Conservation (phyloP, 2,797 vertebrate genomes). For the Aplochiton taeniatus region DNA sequence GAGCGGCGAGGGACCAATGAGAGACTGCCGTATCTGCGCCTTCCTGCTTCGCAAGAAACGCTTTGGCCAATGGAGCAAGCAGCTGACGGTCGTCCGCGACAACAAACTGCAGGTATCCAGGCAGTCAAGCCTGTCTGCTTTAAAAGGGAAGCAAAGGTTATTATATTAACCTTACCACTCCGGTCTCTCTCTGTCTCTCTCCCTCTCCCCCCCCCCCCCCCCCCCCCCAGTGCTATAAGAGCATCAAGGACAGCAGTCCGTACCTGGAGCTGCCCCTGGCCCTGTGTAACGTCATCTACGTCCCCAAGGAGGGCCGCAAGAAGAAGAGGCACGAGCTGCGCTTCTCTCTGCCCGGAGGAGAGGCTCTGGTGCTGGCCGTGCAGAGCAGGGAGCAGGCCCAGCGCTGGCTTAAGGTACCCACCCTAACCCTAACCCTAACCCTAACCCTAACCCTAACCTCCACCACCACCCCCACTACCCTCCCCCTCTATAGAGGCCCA, state of each 20-base stretch:
- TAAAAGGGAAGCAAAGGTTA: too few relatives aligned
- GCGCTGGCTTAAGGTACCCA: conserved; percentile 92
- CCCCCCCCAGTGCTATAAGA: conserved; percentile 90
- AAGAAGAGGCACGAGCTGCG: conserved; percentile 96
- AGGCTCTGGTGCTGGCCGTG: conserved; percentile 90
- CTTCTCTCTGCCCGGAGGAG: conserved; percentile 87
- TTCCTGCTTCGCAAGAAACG: conserved; percentile 96
- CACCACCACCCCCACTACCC: too few relatives aligned
- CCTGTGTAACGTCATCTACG: conserved; percentile 86
- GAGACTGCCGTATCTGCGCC: conserved; percentile 91
- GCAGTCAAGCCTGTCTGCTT: too few relatives aligned
- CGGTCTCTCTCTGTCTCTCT: conserved; percentile 7
- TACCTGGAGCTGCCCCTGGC: conserved; percentile 86
- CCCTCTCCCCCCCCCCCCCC: background rate
- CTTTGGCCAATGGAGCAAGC: conserved; percentile 97
- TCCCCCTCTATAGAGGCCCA: too few relatives aligned
- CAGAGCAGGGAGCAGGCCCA: conserved; percentile 97
- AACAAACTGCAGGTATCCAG: conserved; percentile 87
- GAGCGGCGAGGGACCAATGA: conserved; percentile 83
- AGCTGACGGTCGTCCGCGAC: conserved; percentile 90
- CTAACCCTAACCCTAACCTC: too few relatives aligned
- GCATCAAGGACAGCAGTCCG: conserved; percentile 90
- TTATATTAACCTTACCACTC: too few relatives aligned
- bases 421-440: too few relatives aligned
- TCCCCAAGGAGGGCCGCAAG: conserved; percentile 93